Evolutionary conservation across 2,113 vertebrate species (phyloP), one percentile per base, ranked within the genome.

Genomic region (Erythrocercus mccallii): DNA sequence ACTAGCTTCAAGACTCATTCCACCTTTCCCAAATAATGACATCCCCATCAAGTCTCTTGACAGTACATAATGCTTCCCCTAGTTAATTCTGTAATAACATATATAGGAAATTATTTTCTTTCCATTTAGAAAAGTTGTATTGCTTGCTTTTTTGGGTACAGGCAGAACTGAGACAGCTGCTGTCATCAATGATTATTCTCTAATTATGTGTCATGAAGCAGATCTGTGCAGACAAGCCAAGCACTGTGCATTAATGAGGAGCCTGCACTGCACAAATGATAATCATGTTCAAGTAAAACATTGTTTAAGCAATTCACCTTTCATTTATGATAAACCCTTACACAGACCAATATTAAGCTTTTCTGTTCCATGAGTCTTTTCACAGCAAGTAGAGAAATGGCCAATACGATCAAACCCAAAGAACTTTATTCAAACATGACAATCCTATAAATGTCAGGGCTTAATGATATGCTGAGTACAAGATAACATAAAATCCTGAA

Each of bases 171-270:
- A 93, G 92, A 83, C 81, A 95, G 88, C 79, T 88, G 79, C 79
- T 92, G 33, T 68, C 54, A 95, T 50, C 71, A 72, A 19, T n/a
- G 31, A 47, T 74, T 90, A 54, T 92, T 93, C 94, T 31, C 58
- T 91, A 96, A 95, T 94, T 90, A 95, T 27, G 48, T 92, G 85
- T 88, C 87, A 92, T 51, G 68, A 37, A 89, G 84, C 70, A 94
- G 71, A 93, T 88, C 50, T 87, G 87, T 1, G 3, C 81, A 88
- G 87, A 91, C 33, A 79, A 94, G 79, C 68, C 85, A 85, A 80
- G 60, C 35, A 42, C 30, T 66, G 33, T 24, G 31, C 47, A 47
- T 35, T 85, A 91, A 82, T 20, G n/a, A 95, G 57, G 37, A 86
- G 58, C 66, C 66, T 81, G 50, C 60, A n/a, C 60, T 61, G 54